phyloP scores from a whole-genome alignment of 2,888 invertebrate genomes.

The Pristionchus fissidentatus region DNA sequence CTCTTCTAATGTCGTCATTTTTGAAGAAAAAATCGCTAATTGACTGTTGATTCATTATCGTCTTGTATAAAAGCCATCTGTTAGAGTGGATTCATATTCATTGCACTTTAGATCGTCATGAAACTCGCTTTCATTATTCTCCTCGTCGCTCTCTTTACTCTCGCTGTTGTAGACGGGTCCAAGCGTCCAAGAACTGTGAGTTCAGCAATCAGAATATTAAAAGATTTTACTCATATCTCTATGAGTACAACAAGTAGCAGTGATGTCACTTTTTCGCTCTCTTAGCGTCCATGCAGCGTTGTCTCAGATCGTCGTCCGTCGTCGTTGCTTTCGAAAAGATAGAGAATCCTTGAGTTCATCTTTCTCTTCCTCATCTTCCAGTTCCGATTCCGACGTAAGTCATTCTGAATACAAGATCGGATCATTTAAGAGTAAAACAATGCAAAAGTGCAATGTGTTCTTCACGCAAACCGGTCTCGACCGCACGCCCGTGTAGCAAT shows the following conservation, averaged over 20 bases:
- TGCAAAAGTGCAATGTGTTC: no score
- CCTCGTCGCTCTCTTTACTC: neutral
- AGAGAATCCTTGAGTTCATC: neutral
- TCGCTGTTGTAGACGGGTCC: neutral
- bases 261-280: neutral
- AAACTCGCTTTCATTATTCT: neutral
- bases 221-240: neutral
- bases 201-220: neutral
- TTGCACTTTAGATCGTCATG: no score
- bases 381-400: conserved; percentile 4
- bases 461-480: no score
- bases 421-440: no score
- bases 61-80: no score
- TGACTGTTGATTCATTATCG: no score
- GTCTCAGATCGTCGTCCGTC: neutral
- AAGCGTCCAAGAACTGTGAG: neutral
- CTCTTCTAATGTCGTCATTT: no score
- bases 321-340: neutral
- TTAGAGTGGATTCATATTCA: no score
- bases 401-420: no score
- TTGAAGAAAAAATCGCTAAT: no score
- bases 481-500: no score
- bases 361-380: neutral
- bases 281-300: neutral
- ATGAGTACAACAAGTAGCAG: no score